These are phyloP conservation scores for Cepaea hortensis DNA, from an alignment of 2,888 invertebrate genomes.

Conservation along the genomic window DNA sequence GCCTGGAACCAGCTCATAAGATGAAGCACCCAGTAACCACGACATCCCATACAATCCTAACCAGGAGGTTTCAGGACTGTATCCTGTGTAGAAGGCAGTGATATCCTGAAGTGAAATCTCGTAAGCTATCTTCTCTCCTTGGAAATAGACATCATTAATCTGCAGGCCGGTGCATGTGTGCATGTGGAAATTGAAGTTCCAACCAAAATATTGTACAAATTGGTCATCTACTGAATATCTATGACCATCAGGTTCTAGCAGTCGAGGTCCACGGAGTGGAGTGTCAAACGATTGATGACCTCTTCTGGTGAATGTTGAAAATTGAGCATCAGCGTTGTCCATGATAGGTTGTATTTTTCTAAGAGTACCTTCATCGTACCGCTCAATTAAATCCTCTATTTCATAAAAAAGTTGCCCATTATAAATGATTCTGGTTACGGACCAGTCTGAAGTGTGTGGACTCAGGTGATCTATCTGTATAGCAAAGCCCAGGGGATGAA, in stretches of 20 bases:
- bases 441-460: conserved; percentile 60
- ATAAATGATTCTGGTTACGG: conserved; percentile 62
- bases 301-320: conserved; percentile 62
- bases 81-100: conserved; percentile 67
- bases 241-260: conserved; percentile 67
- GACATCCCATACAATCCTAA: conserved; percentile 63
- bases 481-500: conserved; percentile 68
- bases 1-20: conserved; percentile 67
- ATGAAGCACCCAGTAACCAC: conserved; percentile 65
- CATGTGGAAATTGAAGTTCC: conserved; percentile 70
- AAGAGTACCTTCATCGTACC: conserved; percentile 53
- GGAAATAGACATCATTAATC: conserved; percentile 67
- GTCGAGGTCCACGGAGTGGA: conserved; percentile 63
- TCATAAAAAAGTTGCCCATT: conserved; percentile 65
- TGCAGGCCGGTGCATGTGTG: conserved; percentile 65
- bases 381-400: conserved; percentile 58
- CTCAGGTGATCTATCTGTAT: conserved; percentile 65
- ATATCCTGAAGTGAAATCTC: conserved; percentile 71
- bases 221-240: conserved; percentile 65
- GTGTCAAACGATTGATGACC: conserved; percentile 57
- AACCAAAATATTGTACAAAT: conserved; percentile 69
- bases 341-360: conserved; percentile 47
- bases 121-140: conserved; percentile 64
- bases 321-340: conserved; percentile 52
- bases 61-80: conserved; percentile 61